Base-by-base conservation (phyloP, 2,888 invertebrate genomes). In the Thymelicus acteon region DNA sequence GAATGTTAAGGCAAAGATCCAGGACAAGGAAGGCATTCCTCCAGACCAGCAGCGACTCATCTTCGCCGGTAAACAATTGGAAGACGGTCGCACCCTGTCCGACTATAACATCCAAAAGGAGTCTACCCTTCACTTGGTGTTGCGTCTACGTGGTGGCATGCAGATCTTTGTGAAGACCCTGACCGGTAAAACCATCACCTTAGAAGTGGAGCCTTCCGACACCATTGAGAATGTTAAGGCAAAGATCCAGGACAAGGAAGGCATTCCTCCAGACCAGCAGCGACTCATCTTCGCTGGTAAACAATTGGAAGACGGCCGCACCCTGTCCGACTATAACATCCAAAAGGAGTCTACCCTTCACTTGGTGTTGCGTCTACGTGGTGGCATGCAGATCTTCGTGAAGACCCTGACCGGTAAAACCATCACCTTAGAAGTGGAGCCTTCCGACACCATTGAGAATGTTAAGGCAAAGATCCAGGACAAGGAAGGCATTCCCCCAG, bases 401-500 rank as follows among this genome's bases (percentile, higher is more conserved):
- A 81, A 78, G 72, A 91, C 89, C 8, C 76, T 89, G 71, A 91
- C 88, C n/a, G 95, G 95, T 8, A 95, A 95, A 75, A 95, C 95
- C n/a, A 95, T 95, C 75, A 94, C 94, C 0, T 77, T 94, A 12
- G 90, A 85, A 79, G 93, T 95, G 0, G 96, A 96, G 80, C 88
- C 95, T 0, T 67, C 60, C 4, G 48, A 67, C 10, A 44, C 44
- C 12, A 44, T 44, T 10, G 44, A 44, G 10, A 44, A 44, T 10
- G 44, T 44, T 10, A 44, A 44, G 10, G 67, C 67, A 12, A 67
- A 67, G 37, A 67, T 67, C 15, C 67, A 67, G 31, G 67, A 67
- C 47, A 67, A 67, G 24, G 69, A 69, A 44, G 82, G 82, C 4
- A 82, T 82, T 3, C 81, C 81, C 0, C 81, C 82, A 67, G 81